Base-by-base conservation (phyloP, 2,888 invertebrate species). In the Parapristionchus giblindavisi region DNA sequence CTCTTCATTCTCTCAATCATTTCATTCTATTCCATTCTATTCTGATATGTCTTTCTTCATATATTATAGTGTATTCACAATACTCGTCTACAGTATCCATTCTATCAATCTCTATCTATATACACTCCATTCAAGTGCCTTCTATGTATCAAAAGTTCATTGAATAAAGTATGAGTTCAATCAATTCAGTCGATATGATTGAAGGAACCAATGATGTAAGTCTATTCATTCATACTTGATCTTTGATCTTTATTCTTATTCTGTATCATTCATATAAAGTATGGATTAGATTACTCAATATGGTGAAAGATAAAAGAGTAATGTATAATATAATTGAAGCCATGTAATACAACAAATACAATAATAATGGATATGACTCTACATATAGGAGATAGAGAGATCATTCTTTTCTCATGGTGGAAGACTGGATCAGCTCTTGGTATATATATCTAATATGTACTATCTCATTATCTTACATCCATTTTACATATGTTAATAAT, bases 351-450 rank as follows among this genome's bases (percentile, higher is more conserved):
- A n/a, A 29, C 61, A 17, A 43, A 27, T 48, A 24, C 70, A 36
- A 81, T 81, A 79, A 77, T 80, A 29, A 81, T 81, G 79, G 77
- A 77, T 40, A 82, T 83, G 83, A 76, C 75, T 52, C 75, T 87
- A 14, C 85, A 87, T 70, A 87, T 85, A 75, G 78, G 83, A 4
- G 84, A 87, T 24, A 79, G 84, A 34, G 87, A 85, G 76, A 81
- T 78, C 54, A 83, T 87, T 73, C 80, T 87, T 27, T 84, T 87
- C 77, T 63, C 78, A 11, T 87, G 84, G 73, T 87, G 87, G 87
- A 84, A 84, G 76, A 85, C 82, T 21, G 83, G 83, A 60, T 76
- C 80, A 0, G 51, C 80, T 14, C 66, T 77, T 51, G 82, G 82
- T 83, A n/a, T 76, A 60, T 54, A 40, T 43, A 36, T 38, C 27